phyloP scores from a whole-genome alignment of 2,797 vertebrate genomes.

The Streptopelia turtur region DNA sequence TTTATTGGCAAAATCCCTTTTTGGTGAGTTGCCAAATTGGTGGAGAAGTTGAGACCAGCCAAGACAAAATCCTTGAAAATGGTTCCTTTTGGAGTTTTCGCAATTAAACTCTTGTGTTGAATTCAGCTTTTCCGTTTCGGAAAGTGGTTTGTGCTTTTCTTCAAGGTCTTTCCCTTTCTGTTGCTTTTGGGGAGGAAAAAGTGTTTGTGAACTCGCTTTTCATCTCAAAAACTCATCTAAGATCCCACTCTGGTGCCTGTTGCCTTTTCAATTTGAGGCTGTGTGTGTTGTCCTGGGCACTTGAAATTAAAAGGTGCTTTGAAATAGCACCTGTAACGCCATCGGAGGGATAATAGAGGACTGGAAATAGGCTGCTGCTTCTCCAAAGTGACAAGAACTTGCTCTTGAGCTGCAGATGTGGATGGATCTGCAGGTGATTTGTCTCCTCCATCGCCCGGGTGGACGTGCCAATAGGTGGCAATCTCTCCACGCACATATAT shows the following conservation, averaged over 20 bases:
- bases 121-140: not conserved
- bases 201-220: not conserved
- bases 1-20: not conserved
- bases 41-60: not conserved
- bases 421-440: not conserved
- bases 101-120: accelerated
- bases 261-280: slow-evolving; percentile 16
- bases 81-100: not conserved
- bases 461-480: slow-evolving; percentile 52
- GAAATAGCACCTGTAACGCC: not conserved
- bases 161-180: not conserved
- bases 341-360: not conserved
- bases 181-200: not conserved
- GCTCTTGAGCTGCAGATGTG: not conserved
- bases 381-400: not conserved
- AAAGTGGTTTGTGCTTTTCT: not conserved
- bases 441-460: not conserved
- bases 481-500: not conserved
- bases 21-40: not conserved
- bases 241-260: slow-evolving; percentile 36
- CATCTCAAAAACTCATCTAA: slow-evolving; percentile 35
- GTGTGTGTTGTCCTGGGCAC: not conserved
- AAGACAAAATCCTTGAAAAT: not conserved
- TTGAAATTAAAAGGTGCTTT: slow-evolving; percentile 62
- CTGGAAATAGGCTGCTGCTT: not conserved